Evolutionary conservation across 1,140 invertebrate genomes (phyloP), one percentile per base, ranked within the genome.

Genomic region (Drosophila bifasciata): DNA sequence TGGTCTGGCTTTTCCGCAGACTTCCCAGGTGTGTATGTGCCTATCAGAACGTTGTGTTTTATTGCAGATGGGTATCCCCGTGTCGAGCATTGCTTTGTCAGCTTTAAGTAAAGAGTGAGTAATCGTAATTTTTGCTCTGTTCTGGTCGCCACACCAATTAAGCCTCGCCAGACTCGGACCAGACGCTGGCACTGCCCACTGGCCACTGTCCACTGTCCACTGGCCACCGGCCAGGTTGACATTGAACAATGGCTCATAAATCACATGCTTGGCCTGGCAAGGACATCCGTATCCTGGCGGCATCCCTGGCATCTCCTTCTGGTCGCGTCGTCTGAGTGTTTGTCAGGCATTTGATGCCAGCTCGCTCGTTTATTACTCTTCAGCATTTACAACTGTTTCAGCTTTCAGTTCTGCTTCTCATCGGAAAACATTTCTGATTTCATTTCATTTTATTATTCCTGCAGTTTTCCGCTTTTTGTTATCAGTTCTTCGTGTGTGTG

Each of bases 241-340:
- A 70, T 68, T 77, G 64, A 63, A 86, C 78, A 86, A 48, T 56
- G 51, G 60, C 41, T 53, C 63, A 75, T 86, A 86, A 86, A 86
- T 86, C 81, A 86, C 64, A 64, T 55, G 67, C 49, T 46, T 48
- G 58, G 40, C 19, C 55, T 32, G 32, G 25, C 58, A 51, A 70
- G 59, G 56, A 64, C 75, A 55, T 21, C 43, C 16, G 45, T 45
- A 11, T 43, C 21, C 63, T 63, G 19, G 13, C 28, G 45, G 32
- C 32, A 36, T 36, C 32, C 19, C 59, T 56, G 67, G 51, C 15
- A 58, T 45, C 48, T 61, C 58, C 39, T 61, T 39, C 36, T 16
- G 44, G 41, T 21, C 36, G 3, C 5, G 13, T 16, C 40, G 48
- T 53, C 40, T 28, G 48, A 46, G 62, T 48, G 25, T 55, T 53